phyloP scores from a whole-genome alignment of 2,113 vertebrate genomes.

The Sterrhoptilus dennistouni region DNA sequence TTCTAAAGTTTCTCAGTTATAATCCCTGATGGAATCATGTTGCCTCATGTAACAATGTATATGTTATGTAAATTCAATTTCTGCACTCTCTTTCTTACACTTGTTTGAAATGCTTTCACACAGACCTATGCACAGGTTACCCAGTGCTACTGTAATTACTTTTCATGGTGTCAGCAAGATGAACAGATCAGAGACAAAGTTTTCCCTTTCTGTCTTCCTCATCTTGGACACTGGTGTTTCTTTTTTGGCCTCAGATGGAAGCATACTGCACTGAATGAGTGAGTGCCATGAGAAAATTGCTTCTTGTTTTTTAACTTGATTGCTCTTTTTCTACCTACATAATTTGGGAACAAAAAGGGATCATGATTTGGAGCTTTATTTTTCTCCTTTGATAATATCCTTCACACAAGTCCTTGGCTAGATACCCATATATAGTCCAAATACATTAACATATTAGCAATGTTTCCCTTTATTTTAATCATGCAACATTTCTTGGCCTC shows the following conservation, averaged over 20 bases:
- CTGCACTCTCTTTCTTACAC: not conserved
- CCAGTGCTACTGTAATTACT: not conserved
- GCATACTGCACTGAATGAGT: not conserved
- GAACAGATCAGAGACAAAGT: not conserved
- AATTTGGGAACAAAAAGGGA: not conserved
- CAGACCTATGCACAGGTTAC: not conserved
- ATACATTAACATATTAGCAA: not conserved
- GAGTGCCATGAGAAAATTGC: not conserved
- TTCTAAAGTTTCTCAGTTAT: not conserved
- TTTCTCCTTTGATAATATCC: not conserved
- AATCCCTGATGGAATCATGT: not conserved
- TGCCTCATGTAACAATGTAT: not conserved
- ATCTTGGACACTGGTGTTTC: not conserved
- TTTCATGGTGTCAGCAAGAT: not conserved
- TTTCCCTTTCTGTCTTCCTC: not conserved
- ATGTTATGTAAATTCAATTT: not conserved
- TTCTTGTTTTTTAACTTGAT: not conserved
- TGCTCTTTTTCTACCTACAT: not conserved
- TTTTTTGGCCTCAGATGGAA: not conserved
- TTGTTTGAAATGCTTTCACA: not conserved
- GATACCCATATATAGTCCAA: not conserved
- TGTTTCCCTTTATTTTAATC: not conserved
- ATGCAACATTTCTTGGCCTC: not conserved
- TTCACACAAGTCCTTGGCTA: not conserved
- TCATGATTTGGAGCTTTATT: not conserved